Evolutionary conservation across 2,797 vertebrate species (phyloP), one percentile per base, ranked within the genome.

Genomic region (Valencia hispanica): DNA sequence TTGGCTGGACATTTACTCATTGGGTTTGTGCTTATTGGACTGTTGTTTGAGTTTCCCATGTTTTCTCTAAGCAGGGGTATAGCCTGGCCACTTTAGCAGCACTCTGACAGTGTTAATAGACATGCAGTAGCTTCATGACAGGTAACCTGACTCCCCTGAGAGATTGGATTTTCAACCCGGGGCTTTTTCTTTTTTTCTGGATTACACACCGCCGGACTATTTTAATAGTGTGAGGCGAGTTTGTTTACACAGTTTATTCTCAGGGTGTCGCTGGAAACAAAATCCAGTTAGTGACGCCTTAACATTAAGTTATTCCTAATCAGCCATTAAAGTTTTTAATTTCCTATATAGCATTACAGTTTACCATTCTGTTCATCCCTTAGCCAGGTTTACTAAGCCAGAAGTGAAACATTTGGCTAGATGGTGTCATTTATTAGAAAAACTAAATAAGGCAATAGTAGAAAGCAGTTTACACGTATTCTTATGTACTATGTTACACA

Each of bases 241-340:
- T 93, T 94, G 92, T 94, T 94, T 93, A 93, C 92, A 92, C 82
- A 79, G 83, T 90, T 91, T 90, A 91, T 93, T 93, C 88, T 91
- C 84, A 88, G 91, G 70, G 84, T 89, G 86, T 87, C 81, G 83
- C 80, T 83, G 87, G 85, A 89, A 92, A 91, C 82, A 89, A 86
- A n/a, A 89, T 90, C 74, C 66, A 85, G 80, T 79, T 59, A 74
- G 79, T 82, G 82, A 89, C 87, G 85, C 88, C 84, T 87, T 75
- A 68, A 70, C 80, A 79, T 88, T 43, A 51, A 85, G 82, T 82
- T 87, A 88, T 91, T 87, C 84, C 73, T 84, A 81, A 89, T 88
- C 75, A 22, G 72, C 83, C 66, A 78, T 81, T 79, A 88, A 90
- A 73, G 79, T 75, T 83, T 86, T 84, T 83, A 86, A 51, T 90